Base-by-base conservation (phyloP, 2,888 invertebrate species). In the Maniola hyperantus region DNA sequence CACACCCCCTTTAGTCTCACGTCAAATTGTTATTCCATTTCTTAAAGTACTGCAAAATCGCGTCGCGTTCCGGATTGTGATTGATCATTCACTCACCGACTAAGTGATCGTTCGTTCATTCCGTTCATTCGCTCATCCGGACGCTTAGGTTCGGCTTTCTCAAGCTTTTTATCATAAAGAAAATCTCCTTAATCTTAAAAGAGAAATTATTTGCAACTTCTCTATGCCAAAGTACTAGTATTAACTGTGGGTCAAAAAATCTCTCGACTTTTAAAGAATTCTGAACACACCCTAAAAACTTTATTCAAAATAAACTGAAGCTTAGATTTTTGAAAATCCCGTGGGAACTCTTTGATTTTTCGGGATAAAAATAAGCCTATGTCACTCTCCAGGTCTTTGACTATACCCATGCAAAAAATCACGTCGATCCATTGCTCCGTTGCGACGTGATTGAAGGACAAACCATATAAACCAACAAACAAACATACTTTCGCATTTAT, bases 21-120 rank as follows among this genome's bases (percentile, higher is more conserved):
- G 66, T 69, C 72, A 69, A 71, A 72, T 69, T 72, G 71, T 72
- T 72, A 71, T 72, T 70, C 70, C 66, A 70, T 73, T 71, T 71
- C 66, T 55, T 66, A 48, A 66, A 72, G 68, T 71, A 64, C 68
- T 61, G 55, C 57, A 65, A 67, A 69, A 70, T 67, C 64, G 70
- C 62, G 69, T 65, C 65, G 62, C 64, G 65, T 65, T 67, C 58
- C 66, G 58, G 51, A 62, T 68, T 67, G 73, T 71, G 73, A 74
- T 73, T 68, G 72, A 74, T 74, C 72, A 68, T 71, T 72, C 70
- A 62, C 73, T 72, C 66, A 53, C 51, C 64, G 61, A 51, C 71
- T 70, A 73, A 73, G 72, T 65, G 72, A 72, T 71, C 69, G 73
- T 64, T 69, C 67, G 66, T 66, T 68, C 70, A 64, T 66, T 66